A percentile compares a stretch with the other conserved stretches of the same genome.
phyloP scores from a whole-genome alignment of 2,113 vertebrate species.

The Ictalurus punctatus region DNA sequence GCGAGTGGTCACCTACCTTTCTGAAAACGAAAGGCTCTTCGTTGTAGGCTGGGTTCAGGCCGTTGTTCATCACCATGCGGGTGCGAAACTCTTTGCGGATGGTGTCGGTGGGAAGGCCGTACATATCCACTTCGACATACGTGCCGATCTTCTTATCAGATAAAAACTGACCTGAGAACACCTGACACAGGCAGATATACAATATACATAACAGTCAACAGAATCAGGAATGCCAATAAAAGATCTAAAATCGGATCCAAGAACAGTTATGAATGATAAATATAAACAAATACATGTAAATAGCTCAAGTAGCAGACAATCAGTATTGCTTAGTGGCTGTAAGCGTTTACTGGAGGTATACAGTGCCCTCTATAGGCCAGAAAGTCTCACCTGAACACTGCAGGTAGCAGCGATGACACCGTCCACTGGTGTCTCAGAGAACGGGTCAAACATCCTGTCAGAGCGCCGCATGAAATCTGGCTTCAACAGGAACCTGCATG shows the following conservation, averaged over 20 bases:
- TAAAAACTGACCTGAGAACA: slow-evolving; percentile 96
- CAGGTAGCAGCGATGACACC: slow-evolving; percentile 97
- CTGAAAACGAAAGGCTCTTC: slow-evolving; percentile 97
- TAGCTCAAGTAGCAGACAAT: background rate
- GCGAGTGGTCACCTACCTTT: slow-evolving; percentile 78
- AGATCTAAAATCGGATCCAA: background rate
- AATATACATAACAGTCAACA: background rate
- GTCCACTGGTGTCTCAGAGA: slow-evolving; percentile 98
- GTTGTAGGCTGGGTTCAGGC: slow-evolving; percentile 96
- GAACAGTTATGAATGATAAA: background rate
- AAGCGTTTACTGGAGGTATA: background rate
- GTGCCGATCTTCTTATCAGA: slow-evolving; percentile 98
- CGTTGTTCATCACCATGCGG: slow-evolving; percentile 99
- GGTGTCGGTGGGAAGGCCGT: slow-evolving; percentile 93
- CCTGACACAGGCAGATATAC: slow-evolving; percentile 66
- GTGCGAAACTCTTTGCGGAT: slow-evolving; percentile 97
- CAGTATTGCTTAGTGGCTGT: background rate
- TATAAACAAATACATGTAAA: background rate
- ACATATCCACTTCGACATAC: slow-evolving; percentile 98
- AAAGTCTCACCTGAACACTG: slow-evolving; percentile 86
- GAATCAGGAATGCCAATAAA: background rate
- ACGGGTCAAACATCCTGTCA: slow-evolving; percentile 94
- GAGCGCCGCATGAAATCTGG: slow-evolving; percentile 97
- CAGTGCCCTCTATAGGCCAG: background rate
- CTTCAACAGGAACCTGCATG: slow-evolving; percentile 86